A percentile compares a stretch with the other conserved stretches of the same genome.
These are phyloP conservation scores for Caenorhabditis zanzibari DNA, from an alignment of 2,888 invertebrate genomes.

Conservation along the genomic window DNA sequence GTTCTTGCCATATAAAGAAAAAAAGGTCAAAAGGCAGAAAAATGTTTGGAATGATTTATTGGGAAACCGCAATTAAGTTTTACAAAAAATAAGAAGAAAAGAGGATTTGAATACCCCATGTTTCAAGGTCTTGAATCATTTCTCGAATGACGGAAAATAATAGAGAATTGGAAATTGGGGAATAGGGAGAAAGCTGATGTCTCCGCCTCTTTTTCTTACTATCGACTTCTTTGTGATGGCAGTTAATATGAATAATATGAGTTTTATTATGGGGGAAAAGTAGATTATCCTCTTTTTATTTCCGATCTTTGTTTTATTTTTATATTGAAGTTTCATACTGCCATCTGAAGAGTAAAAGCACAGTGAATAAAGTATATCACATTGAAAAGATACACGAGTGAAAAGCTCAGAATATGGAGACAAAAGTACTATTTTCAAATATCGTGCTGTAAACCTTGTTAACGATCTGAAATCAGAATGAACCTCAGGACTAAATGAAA, in stretches of 20 bases:
- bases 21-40: slow-evolving; percentile 5
- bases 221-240: slow-evolving; percentile 14
- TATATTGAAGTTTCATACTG: no score
- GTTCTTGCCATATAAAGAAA: not conserved
- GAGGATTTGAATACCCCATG: slow-evolving; percentile 20
- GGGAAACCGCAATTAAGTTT: slow-evolving; percentile 9
- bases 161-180: not conserved
- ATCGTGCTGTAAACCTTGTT: no score
- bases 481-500: no score
- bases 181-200: slow-evolving; percentile 1
- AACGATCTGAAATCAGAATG: no score
- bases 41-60: slow-evolving; percentile 16
- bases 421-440: no score
- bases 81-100: slow-evolving; percentile 12
- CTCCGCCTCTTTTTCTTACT: slow-evolving; percentile 21
- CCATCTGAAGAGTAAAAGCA: no score
- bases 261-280: slow-evolving; percentile 25
- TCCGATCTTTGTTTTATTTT: not conserved
- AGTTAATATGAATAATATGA: slow-evolving; percentile 36
- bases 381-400: no score
- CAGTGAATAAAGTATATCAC: no score
- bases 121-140: slow-evolving; percentile 35
- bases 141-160: not conserved
- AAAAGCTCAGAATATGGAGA: no score
- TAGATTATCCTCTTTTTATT: slow-evolving; percentile 9